Conservation (phyloP, 1,140 invertebrate species). For the Lasioglossum albipes region DNA sequence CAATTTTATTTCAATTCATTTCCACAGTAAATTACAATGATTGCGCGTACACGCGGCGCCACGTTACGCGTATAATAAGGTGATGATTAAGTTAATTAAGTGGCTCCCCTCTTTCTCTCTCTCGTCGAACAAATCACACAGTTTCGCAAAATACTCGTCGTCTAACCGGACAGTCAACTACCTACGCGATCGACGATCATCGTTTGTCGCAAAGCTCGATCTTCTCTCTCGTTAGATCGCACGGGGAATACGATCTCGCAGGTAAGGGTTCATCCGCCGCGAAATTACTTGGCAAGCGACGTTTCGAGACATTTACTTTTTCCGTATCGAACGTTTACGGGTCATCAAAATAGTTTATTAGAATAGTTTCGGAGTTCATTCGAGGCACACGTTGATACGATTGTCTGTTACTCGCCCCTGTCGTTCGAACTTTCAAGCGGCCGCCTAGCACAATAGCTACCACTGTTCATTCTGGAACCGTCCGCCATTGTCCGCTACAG, state of each 20-base stretch:
- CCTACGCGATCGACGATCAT: slow-evolving; percentile 28
- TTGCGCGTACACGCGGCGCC: slow-evolving; percentile 27
- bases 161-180: slow-evolving; percentile 26
- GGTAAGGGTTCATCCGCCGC: neutral
- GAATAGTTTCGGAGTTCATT: slow-evolving; percentile 18
- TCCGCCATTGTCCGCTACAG: neutral
- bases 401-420: slow-evolving; percentile 11
- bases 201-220: slow-evolving; percentile 7
- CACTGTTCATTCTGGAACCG: neutral
- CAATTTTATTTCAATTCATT: slow-evolving; percentile 61
- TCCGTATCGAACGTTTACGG: neutral
- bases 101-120: slow-evolving; percentile 24
- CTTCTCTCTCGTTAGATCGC: slow-evolving; percentile 9
- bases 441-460: neutral
- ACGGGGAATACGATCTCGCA: slow-evolving; percentile 33
- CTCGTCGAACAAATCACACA: slow-evolving; percentile 42
- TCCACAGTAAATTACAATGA: slow-evolving; percentile 60
- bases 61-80: slow-evolving; percentile 44
- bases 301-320: neutral
- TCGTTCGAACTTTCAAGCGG: slow-evolving; percentile 25
- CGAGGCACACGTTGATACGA: slow-evolving; percentile 23
- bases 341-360: neutral
- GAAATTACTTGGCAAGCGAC: neutral
- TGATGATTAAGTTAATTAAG: slow-evolving; percentile 60
- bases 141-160: slow-evolving; percentile 34